These are phyloP conservation scores for Cepaea nemoralis DNA, from an alignment of 1,140 invertebrate species.

Conservation along the genomic window DNA sequence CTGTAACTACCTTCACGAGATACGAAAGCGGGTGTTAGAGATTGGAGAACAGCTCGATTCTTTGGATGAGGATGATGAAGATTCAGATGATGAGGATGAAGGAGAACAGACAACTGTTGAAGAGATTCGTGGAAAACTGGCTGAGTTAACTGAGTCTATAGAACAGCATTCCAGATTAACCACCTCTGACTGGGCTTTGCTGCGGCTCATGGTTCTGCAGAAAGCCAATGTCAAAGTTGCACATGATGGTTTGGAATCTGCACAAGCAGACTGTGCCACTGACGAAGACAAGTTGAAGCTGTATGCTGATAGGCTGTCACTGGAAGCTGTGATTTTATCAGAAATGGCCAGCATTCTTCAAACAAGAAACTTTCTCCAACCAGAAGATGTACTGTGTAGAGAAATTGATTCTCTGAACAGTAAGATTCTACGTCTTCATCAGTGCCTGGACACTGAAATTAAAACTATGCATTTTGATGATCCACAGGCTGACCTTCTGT, in stretches of 20 bases:
- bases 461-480: conserved; percentile 52
- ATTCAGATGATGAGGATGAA: conserved; percentile 55
- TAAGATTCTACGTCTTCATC: conserved; percentile 56
- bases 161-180: conserved; percentile 56
- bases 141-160: conserved; percentile 57
- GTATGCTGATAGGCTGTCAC: conserved; percentile 64
- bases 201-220: conserved; percentile 55
- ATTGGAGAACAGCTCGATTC: conserved; percentile 48
- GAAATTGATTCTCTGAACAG: conserved; percentile 60
- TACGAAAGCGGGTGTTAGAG: conserved; percentile 57
- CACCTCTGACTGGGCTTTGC: conserved; percentile 59
- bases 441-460: conserved; percentile 55
- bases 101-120: conserved; percentile 48
- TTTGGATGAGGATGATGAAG: conserved; percentile 57
- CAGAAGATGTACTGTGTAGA: conserved; percentile 53
- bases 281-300: conserved; percentile 59
- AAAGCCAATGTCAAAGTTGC: conserved; percentile 29
- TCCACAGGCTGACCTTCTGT: conserved; percentile 53
- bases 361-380: conserved; percentile 21
- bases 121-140: conserved; percentile 55
- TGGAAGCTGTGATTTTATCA: conserved; percentile 65
- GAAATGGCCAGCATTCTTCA: conserved; percentile 66
- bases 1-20: conserved; percentile 55
- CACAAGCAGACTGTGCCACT: not conserved
- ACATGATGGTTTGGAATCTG: conserved; percentile 40